Percentiles rank a stretch among this genome's conserved stretches.
Conservation (phyloP, 2,797 vertebrate genomes). For the Heterohyrax brucei region DNA sequence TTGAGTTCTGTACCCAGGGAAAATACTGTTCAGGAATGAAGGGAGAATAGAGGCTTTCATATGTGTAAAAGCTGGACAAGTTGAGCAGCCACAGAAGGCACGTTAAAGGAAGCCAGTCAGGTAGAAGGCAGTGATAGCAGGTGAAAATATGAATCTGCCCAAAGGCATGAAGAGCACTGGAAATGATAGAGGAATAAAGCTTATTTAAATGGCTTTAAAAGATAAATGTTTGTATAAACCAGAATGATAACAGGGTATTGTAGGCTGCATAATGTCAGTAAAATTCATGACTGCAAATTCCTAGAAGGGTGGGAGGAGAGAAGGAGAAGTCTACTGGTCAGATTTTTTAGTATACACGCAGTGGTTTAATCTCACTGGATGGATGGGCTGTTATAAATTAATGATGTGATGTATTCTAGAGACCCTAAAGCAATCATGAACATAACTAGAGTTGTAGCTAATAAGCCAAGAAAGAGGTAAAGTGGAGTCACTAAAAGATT, state of each 20-base stretch:
- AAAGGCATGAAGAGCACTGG: too few relatives aligned
- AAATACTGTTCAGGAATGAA: neutral
- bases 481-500: too few relatives aligned
- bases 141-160: too few relatives aligned
- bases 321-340: neutral
- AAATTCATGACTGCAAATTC: neutral
- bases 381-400: neutral
- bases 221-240: too few relatives aligned
- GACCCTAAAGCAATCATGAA: too few relatives aligned
- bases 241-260: too few relatives aligned
- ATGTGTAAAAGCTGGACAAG: neutral
- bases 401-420: too few relatives aligned
- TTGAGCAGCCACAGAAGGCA: conserved; percentile 23
- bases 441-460: too few relatives aligned
- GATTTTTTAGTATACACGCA: neutral
- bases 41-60: neutral
- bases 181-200: too few relatives aligned
- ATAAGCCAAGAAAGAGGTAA: too few relatives aligned
- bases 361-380: neutral
- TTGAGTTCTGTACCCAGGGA: neutral
- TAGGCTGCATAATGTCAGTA: neutral
- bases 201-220: too few relatives aligned
- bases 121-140: neutral
- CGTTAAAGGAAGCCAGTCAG: neutral
- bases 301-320: neutral